A percentile compares a stretch with the other conserved stretches of the same genome.
These are phyloP conservation scores for Chrysopa pallens DNA, from an alignment of 1,140 invertebrate species.

Conservation along the genomic window DNA sequence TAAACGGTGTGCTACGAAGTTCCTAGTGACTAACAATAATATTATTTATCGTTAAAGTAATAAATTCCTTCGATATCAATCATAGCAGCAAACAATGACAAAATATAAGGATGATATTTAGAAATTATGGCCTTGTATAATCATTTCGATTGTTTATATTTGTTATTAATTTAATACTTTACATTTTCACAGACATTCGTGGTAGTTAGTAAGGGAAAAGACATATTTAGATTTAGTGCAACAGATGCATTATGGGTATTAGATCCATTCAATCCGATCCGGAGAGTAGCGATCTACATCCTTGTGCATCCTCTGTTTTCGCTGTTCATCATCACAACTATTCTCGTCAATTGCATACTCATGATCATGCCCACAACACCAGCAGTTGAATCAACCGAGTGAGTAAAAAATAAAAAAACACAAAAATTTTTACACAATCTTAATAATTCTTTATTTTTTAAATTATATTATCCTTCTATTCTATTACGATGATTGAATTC, in stretches of 20 bases:
- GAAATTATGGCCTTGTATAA: background rate
- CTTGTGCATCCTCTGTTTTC: slow-evolving; percentile 96
- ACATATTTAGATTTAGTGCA: slow-evolving; percentile 96
- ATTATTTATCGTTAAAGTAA: no score
- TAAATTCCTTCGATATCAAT: no score
- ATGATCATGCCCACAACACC: slow-evolving; percentile 92
- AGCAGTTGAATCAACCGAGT: slow-evolving; percentile 91
- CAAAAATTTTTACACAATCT: no score
- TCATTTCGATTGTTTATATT: slow-evolving; percentile 14
- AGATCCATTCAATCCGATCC: slow-evolving; percentile 92
- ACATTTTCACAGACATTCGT: slow-evolving; percentile 72
- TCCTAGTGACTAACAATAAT: no score
- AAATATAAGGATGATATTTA: no score
- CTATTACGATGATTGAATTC: no score
- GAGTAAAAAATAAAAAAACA: slow-evolving; percentile 34
- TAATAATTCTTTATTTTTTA: no score
- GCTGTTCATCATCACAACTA: slow-evolving; percentile 93
- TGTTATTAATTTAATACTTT: slow-evolving; percentile 14
- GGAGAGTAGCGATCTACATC: slow-evolving; percentile 92
- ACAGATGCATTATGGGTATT: slow-evolving; percentile 88
- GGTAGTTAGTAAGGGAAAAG: slow-evolving; percentile 95
- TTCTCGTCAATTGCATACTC: slow-evolving; percentile 93
- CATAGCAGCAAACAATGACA: no score
- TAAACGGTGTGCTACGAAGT: no score
- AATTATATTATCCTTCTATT: no score